Conservation (phyloP, 2,113 vertebrate genomes). For the Neofelis nebulosa region DNA sequence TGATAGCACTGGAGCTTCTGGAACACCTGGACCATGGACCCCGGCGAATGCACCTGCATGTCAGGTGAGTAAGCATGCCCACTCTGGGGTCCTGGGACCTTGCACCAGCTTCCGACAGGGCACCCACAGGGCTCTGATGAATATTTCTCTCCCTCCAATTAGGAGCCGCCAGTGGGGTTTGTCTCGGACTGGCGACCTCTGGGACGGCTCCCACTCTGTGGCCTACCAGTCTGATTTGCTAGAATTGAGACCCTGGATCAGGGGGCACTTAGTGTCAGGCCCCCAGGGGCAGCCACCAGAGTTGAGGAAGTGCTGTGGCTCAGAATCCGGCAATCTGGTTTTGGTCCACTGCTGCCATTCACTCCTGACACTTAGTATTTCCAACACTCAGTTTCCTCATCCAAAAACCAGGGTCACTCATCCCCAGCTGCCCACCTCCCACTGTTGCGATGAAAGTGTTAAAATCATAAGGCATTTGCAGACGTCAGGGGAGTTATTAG, state of each 20-base stretch:
- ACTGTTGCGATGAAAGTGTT: background rate
- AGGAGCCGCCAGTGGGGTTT: background rate
- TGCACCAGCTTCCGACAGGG: background rate
- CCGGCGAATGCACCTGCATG: slow-evolving; percentile 84
- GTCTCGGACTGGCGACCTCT: background rate
- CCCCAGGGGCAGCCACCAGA: background rate
- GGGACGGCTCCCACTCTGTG: too few relatives aligned
- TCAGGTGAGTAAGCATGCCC: slow-evolving; percentile 77
- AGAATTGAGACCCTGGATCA: background rate
- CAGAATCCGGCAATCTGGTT: background rate
- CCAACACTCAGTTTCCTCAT: background rate
- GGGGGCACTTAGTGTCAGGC: too few relatives aligned
- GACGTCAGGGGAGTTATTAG: background rate
- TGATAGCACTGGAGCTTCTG: background rate
- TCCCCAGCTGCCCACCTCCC: background rate
- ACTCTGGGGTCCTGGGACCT: background rate
- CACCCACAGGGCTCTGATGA: background rate
- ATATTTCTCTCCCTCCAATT: background rate
- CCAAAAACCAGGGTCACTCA: background rate
- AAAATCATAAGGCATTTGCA: background rate
- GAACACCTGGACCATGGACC: slow-evolving; percentile 81
- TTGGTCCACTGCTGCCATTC: background rate
- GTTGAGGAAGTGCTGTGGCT: background rate
- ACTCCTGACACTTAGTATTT: background rate
- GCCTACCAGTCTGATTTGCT: background rate